Conservation (phyloP, 2,797 vertebrate genomes). For the Etheostoma perlongum region DNA sequence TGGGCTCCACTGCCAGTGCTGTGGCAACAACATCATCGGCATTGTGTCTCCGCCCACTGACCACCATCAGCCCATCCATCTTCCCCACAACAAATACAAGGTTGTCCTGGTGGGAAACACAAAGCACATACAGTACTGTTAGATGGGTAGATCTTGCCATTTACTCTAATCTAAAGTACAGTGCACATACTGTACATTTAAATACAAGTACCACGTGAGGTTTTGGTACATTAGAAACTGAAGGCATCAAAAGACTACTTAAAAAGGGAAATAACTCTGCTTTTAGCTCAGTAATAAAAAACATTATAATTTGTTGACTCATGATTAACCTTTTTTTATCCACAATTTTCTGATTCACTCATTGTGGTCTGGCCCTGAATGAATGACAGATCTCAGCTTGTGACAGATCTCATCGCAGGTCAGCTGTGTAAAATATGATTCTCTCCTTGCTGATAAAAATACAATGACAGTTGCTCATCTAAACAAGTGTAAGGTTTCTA, state of each 20-base stretch:
- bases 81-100: slow-evolving; percentile 95
- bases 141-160: background rate
- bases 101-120: slow-evolving; percentile 86
- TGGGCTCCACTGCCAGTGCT: slow-evolving; percentile 94
- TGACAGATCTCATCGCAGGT: no score
- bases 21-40: slow-evolving; percentile 96
- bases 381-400: no score
- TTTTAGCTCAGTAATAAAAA: background rate
- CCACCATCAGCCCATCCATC: slow-evolving; percentile 94
- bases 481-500: background rate
- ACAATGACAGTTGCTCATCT: background rate
- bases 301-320: background rate
- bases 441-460: background rate
- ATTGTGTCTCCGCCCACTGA: slow-evolving; percentile 92
- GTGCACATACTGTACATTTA: background rate
- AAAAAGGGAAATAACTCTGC: background rate
- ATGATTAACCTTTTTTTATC: background rate
- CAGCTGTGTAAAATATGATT: slow-evolving; percentile 2
- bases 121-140: background rate
- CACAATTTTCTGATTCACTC: background rate
- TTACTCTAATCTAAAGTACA: background rate
- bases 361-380: background rate
- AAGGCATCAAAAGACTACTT: background rate
- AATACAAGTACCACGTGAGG: background rate
- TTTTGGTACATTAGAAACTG: background rate